Conservation (phyloP, 2,797 vertebrate species). For the Hapalemur alaotrensis region DNA sequence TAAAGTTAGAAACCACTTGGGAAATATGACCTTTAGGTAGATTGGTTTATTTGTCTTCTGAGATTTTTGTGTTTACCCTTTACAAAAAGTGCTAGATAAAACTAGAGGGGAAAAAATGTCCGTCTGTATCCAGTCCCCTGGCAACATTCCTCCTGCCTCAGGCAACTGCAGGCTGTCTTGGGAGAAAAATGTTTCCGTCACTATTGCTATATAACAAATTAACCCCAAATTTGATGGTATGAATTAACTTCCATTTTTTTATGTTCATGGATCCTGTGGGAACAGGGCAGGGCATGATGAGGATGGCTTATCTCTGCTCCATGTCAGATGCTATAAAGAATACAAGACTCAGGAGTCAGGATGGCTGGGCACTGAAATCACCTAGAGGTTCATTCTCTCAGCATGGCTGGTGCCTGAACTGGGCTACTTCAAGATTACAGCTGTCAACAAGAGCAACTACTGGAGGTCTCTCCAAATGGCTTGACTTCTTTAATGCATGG, state of each 20-base stretch:
- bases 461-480: not conserved
- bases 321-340: not conserved
- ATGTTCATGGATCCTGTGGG: not conserved
- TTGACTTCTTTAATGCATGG: not conserved
- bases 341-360: not conserved
- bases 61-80: not conserved
- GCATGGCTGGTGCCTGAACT: not conserved
- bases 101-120: not conserved
- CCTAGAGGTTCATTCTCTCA: not conserved
- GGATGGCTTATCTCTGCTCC: not conserved
- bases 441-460: not conserved
- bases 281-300: not conserved
- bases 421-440: not conserved
- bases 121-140: not conserved
- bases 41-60: constrained; percentile 2
- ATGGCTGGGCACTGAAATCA: not conserved
- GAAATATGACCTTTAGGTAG: constrained; percentile 32
- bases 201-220: not conserved
- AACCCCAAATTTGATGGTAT: not conserved
- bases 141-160: not conserved
- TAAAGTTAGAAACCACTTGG: constrained; percentile 26
- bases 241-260: not conserved
- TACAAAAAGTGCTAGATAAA: not conserved
- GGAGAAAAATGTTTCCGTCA: not conserved
- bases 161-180: not conserved